phyloP scores from a whole-genome alignment of 2,888 invertebrate genomes.

The Belgica antarctica region DNA sequence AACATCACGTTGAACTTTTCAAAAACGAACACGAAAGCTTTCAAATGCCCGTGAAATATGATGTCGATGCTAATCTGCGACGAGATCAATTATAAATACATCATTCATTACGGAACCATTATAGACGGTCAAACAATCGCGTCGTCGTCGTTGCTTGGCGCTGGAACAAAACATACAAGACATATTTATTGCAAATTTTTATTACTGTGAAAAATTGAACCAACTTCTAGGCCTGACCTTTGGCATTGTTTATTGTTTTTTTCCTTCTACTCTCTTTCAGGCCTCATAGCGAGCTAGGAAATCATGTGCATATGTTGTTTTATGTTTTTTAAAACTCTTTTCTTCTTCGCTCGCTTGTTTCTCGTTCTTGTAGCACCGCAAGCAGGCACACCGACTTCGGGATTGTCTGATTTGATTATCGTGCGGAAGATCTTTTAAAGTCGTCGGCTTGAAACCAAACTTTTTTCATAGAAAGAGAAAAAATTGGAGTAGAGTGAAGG shows the following conservation, averaged over 20 bases:
- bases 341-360: constrained; percentile 6
- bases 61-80: background rate
- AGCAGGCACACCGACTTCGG: constrained; percentile 31
- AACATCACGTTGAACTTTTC: background rate
- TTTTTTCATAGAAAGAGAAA: background rate
- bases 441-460: background rate
- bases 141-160: background rate
- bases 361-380: constrained; percentile 13
- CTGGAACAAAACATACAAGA: constrained; percentile 35
- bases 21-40: constrained; percentile 12
- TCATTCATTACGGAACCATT: constrained; percentile 20
- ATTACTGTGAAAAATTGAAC: constrained; percentile 38
- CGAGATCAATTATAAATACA: constrained; percentile 29
- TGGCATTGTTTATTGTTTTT: constrained; percentile 43
- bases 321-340: no score
- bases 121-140: background rate
- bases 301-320: constrained; percentile 30
- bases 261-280: background rate
- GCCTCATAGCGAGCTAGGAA: constrained; percentile 7
- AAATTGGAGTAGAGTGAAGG: background rate
- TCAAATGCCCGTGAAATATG: constrained; percentile 1
- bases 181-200: constrained; percentile 41
- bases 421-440: constrained; percentile 28
- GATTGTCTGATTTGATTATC: constrained; percentile 32
- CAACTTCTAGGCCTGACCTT: constrained; percentile 42